phyloP scores from a whole-genome alignment of 1,140 invertebrate genomes.

The Scaptodrosophila lebanonensis region DNA sequence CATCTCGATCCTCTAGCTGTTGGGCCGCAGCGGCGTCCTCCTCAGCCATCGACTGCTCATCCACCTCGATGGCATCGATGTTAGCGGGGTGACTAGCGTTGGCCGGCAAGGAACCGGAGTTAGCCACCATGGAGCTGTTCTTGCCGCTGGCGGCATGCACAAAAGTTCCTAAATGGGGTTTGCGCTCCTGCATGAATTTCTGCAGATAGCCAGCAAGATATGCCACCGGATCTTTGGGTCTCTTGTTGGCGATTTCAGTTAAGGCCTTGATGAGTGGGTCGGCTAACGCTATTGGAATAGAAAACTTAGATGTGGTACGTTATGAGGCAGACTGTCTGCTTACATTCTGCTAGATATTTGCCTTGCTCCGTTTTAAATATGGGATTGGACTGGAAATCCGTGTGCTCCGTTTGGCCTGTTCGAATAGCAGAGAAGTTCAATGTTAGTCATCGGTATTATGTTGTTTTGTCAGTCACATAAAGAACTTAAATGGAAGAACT shows the following conservation, averaged over 20 bases:
- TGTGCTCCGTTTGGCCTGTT: constrained; percentile 78
- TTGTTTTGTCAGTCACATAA: background rate
- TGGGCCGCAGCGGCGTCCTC: constrained; percentile 36
- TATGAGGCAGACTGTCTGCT: constrained; percentile 64
- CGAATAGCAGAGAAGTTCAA: constrained; percentile 14
- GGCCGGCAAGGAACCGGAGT: constrained; percentile 13
- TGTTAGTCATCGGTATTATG: constrained; percentile 17
- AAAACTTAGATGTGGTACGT: background rate
- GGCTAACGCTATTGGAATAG: constrained; percentile 84
- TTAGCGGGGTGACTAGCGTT: constrained; percentile 11
- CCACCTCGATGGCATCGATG: constrained; percentile 40
- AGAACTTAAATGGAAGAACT: background rate
- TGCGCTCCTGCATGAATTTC: constrained; percentile 79
- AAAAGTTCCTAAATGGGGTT: constrained; percentile 41
- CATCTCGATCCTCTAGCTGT: constrained; percentile 79
- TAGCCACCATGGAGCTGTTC: constrained; percentile 52
- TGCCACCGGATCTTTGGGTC: constrained; percentile 88
- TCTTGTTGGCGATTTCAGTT: constrained; percentile 88
- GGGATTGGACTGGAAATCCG: constrained; percentile 82
- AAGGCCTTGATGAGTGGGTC: constrained; percentile 91
- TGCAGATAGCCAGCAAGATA: constrained; percentile 89
- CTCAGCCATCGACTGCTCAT: constrained; percentile 37
- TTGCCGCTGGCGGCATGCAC: constrained; percentile 59
- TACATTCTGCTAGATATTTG: constrained; percentile 88
- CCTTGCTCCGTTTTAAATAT: constrained; percentile 89